Evolutionary conservation across 2,113 vertebrate species (phyloP).

Genomic region (Corydoras sp.): DNA sequence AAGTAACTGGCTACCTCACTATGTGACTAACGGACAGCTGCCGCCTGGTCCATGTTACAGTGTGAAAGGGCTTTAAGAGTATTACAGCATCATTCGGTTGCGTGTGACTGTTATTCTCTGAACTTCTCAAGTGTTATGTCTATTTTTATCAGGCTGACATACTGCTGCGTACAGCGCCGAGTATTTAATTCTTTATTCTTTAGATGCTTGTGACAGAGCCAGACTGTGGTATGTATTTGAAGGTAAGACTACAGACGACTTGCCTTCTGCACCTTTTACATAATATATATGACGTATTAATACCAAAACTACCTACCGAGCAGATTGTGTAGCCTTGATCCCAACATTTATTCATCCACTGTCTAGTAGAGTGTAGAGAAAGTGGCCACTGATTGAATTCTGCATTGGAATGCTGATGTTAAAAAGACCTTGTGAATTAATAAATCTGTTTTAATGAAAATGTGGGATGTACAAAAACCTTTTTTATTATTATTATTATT

Average conservation of each 20-base stretch:
- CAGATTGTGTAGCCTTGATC: constrained; percentile 1
- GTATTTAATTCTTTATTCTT: constrained; percentile 16
- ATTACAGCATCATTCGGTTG: not conserved
- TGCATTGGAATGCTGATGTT: not conserved
- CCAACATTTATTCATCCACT: constrained; percentile 5
- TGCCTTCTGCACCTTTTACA: constrained; percentile 8
- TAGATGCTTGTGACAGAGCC: constrained; percentile 5
- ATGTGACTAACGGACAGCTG: not conserved
- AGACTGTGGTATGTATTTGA: constrained; percentile 8
- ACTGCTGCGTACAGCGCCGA: not conserved
- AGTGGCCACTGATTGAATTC: constrained; percentile 6
- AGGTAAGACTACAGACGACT: constrained; percentile 6
- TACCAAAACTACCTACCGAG: constrained; percentile 4
- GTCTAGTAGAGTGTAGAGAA: not conserved
- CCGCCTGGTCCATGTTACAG: not conserved
- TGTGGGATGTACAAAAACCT: not conserved
- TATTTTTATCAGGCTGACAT: constrained; percentile 21
- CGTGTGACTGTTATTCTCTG: not conserved
- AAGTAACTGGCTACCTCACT: not conserved
- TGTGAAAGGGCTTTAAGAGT: not conserved
- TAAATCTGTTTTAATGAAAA: constrained; percentile 5
- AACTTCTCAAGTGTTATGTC: constrained; percentile 17
- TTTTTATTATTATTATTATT: too few species aligned
- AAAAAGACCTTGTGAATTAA: not conserved
- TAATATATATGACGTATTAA: not conserved